Conservation (phyloP, 1,140 invertebrate genomes). For the Lysiphlebus fabarum region DNA sequence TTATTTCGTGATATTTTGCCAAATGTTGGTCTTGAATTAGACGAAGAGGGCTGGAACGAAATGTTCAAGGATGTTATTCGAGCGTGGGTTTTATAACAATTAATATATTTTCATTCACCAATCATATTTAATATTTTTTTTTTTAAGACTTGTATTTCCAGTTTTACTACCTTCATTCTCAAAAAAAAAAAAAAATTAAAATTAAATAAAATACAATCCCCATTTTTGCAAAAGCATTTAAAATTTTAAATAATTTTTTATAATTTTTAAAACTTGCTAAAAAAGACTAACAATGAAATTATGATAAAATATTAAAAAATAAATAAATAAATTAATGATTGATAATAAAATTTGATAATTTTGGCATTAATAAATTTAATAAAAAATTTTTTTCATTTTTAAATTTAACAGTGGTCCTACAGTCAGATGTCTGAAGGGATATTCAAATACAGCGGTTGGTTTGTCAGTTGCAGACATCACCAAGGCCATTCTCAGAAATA, state of each 20-base stretch:
- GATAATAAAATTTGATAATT: too few species aligned
- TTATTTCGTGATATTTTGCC: conserved; percentile 58
- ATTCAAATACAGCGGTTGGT: conserved; percentile 57
- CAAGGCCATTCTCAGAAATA: conserved; percentile 55
- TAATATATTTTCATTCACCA: neutral
- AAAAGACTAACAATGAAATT: too few species aligned
- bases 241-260: too few species aligned
- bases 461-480: conserved; percentile 56
- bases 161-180: too few species aligned
- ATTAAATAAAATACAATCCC: too few species aligned
- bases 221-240: too few species aligned
- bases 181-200: too few species aligned
- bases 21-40: conserved; percentile 54
- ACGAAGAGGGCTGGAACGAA: conserved; percentile 58
- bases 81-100: conserved; percentile 43
- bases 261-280: too few species aligned
- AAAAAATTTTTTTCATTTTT: conserved; percentile 20
- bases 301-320: too few species aligned
- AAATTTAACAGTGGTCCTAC: conserved; percentile 52
- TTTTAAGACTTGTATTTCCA: neutral
- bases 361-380: neutral
- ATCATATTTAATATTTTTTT: too few species aligned
- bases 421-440: conserved; percentile 59
- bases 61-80: conserved; percentile 57
- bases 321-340: too few species aligned